phyloP scores from a whole-genome alignment of 2,888 invertebrate species.

The Ennomos erosarius region DNA sequence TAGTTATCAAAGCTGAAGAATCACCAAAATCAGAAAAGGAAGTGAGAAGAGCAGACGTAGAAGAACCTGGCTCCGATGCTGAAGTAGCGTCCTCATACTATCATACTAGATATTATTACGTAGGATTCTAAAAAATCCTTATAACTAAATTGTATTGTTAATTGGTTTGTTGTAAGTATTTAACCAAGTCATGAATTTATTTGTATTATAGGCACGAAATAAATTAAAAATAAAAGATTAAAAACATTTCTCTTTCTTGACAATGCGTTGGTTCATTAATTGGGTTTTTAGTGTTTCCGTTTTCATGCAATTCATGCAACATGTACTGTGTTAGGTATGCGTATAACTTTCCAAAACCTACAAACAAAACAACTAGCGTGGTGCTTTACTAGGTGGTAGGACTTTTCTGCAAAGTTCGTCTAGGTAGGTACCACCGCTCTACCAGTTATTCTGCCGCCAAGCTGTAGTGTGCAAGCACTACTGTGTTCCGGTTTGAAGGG shows the following conservation, averaged over 20 bases:
- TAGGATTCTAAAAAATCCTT: constrained; percentile 38
- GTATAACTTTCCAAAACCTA: not conserved
- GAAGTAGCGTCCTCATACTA: constrained; percentile 77
- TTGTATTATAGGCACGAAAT: constrained; percentile 17
- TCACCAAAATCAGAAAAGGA: constrained; percentile 35
- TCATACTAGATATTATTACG: constrained; percentile 69
- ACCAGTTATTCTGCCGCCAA: no score
- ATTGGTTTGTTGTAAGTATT: constrained; percentile 29
- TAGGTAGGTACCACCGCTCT: no score
- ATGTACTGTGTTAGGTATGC: no score
- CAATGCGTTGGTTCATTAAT: no score
- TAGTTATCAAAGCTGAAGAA: constrained; percentile 39
- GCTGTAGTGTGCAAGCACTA: no score
- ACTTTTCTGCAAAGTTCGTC: no score
- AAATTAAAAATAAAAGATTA: constrained; percentile 29
- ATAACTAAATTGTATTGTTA: not conserved
- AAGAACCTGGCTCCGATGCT: constrained; percentile 59
- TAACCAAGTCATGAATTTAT: constrained; percentile 27
- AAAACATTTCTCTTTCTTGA: not conserved
- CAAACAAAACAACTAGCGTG: no score
- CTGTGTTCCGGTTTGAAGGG: no score
- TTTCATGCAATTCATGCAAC: no score
- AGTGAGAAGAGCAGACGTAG: constrained; percentile 43
- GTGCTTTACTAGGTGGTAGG: no score
- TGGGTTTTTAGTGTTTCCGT: no score